phyloP scores from a whole-genome alignment of 1,140 invertebrate species.

The Neotoxoptera formosana region DNA sequence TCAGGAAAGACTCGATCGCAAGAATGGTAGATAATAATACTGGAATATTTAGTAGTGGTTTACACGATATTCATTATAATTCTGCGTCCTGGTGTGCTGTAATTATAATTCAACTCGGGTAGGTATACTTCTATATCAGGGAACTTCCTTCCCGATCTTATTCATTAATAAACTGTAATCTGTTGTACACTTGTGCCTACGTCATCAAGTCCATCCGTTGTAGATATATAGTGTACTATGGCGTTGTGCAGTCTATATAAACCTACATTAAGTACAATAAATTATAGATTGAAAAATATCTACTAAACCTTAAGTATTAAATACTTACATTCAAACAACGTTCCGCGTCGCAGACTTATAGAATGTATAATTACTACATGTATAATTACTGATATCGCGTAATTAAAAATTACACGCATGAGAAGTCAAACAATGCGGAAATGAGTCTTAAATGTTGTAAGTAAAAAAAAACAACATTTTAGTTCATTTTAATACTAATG shows the following conservation, averaged over 20 bases:
- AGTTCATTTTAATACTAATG: neutral
- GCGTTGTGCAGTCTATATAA: neutral
- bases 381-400: neutral
- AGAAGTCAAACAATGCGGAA: neutral
- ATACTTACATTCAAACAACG: neutral
- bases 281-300: neutral
- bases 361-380: neutral
- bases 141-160: neutral
- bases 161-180: neutral
- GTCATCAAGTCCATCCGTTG: neutral
- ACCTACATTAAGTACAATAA: neutral
- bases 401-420: neutral
- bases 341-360: neutral
- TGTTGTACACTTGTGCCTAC: neutral
- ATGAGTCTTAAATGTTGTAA: neutral
- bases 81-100: neutral
- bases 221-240: neutral
- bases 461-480: neutral
- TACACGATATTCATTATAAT: neutral
- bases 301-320: neutral
- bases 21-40: neutral
- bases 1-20: neutral
- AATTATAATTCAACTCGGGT: constrained; percentile 15
- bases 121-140: neutral
- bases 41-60: neutral